Evolutionary conservation across 2,888 invertebrate species (phyloP).

Genomic region (Sicus ferrugineus): DNA sequence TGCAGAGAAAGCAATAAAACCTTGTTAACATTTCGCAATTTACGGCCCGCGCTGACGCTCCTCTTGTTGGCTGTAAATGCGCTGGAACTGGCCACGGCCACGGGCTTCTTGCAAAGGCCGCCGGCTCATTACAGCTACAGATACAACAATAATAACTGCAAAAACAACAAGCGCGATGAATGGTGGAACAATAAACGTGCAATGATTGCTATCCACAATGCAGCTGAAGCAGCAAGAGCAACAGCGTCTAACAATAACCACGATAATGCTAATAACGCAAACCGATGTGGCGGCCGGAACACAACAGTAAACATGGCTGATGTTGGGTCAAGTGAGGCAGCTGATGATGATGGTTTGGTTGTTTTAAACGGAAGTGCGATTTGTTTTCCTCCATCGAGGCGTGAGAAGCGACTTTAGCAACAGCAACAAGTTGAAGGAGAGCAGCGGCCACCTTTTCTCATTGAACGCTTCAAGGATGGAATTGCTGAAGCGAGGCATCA

Average conservation of each 20-base stretch:
- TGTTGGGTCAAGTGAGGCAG: too few relatives aligned
- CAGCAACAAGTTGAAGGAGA: too few relatives aligned
- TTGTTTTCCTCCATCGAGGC: too few relatives aligned
- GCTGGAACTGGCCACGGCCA: conserved; percentile 57
- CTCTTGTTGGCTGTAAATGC: conserved; percentile 58
- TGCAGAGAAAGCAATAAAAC: conserved; percentile 57
- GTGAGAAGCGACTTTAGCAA: too few relatives aligned
- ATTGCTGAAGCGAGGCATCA: too few relatives aligned
- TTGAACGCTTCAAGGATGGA: too few relatives aligned
- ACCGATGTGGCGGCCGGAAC: conserved; percentile 14
- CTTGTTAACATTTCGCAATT: conserved; percentile 62
- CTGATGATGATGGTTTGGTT: too few relatives aligned
- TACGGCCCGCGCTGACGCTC: conserved; percentile 57
- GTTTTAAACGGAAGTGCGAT: too few relatives aligned
- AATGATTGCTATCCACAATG: not conserved
- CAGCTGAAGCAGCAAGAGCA: conserved; percentile 13
- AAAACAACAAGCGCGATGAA: conserved; percentile 21
- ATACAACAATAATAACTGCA: conserved; percentile 19
- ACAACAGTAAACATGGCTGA: too few relatives aligned
- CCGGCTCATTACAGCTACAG: conserved; percentile 32
- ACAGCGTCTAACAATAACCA: not conserved
- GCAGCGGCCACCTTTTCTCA: too few relatives aligned
- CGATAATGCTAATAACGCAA: conserved; percentile 7
- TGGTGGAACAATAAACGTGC: not conserved
- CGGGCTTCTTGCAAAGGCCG: conserved; percentile 52